A percentile compares a stretch with the other conserved stretches of the same genome.
Evolutionary conservation across 2,888 invertebrate genomes (phyloP).

Genomic region (Tanytarsus gracilentus): DNA sequence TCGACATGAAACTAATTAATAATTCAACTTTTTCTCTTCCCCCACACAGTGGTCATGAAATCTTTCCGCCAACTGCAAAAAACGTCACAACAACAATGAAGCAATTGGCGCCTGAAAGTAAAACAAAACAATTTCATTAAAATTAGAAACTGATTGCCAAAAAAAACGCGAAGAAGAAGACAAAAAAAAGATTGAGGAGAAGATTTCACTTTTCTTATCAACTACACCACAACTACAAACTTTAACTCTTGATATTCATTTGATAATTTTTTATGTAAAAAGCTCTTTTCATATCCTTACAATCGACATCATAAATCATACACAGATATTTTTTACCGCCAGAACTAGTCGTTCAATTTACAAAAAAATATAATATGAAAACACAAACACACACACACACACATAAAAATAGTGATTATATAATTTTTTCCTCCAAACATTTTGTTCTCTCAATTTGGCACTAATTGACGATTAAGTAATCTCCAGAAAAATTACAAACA

Average conservation of each 20-base stretch:
- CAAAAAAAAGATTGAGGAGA: neutral
- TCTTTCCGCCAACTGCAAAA: neutral
- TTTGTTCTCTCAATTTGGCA: too few relatives aligned
- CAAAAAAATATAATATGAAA: too few relatives aligned
- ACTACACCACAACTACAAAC: neutral
- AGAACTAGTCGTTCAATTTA: conserved; percentile 27
- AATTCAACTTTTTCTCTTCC: neutral
- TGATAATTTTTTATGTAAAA: neutral
- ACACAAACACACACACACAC: too few relatives aligned
- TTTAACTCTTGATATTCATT: neutral
- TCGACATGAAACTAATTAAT: too few relatives aligned
- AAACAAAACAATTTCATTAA: neutral
- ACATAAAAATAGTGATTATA: too few relatives aligned
- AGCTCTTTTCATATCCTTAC: neutral
- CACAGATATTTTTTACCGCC: conserved; percentile 28
- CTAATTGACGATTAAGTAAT: too few relatives aligned
- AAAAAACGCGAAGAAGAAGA: neutral
- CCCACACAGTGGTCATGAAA: conserved; percentile 4
- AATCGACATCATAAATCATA: conserved; percentile 11
- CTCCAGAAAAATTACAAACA: too few relatives aligned
- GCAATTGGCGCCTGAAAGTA: neutral
- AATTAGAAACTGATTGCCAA: neutral
- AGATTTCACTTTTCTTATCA: neutral
- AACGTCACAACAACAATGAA: neutral
- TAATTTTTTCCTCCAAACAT: too few relatives aligned